These are phyloP conservation scores for Scaptomyza hsui DNA, from an alignment of 1,140 invertebrate species.

Conservation along the genomic window DNA sequence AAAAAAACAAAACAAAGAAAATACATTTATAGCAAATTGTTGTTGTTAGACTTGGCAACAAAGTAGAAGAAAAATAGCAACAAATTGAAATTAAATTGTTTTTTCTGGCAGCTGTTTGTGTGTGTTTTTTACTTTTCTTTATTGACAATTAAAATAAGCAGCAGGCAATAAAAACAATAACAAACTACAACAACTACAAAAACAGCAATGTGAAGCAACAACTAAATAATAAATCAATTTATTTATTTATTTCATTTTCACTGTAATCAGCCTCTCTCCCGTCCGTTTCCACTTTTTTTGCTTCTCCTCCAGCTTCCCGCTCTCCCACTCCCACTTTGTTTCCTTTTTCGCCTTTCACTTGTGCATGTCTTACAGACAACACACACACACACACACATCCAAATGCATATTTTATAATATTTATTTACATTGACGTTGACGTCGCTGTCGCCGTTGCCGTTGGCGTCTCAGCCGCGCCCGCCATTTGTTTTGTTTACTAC, in stretches of 20 bases:
- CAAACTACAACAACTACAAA: constrained; percentile 2
- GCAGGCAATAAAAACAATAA: constrained; percentile 26
- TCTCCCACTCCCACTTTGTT: constrained; percentile 32
- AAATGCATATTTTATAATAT: constrained; percentile 67
- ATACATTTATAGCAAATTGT: not conserved
- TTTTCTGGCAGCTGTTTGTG: constrained; percentile 28
- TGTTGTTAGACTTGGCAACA: constrained; percentile 7
- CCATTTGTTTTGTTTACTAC: constrained; percentile 54
- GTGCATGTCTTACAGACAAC: constrained; percentile 37
- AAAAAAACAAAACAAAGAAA: constrained; percentile 3
- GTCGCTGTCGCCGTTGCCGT: constrained; percentile 13
- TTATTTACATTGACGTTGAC: constrained; percentile 62
- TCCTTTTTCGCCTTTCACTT: constrained; percentile 58
- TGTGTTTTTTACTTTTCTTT: constrained; percentile 22
- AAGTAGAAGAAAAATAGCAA: constrained; percentile 4
- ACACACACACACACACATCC: constrained; percentile 20
- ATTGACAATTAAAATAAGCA: constrained; percentile 42
- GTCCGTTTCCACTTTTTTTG: not conserved
- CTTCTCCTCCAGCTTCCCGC: constrained; percentile 5
- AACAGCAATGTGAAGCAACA: constrained; percentile 18
- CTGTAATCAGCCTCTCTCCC: constrained; percentile 31
- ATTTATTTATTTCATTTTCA: constrained; percentile 72
- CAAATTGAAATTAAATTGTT: constrained; percentile 41
- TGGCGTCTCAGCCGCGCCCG: constrained; percentile 41
- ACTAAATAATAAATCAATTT: constrained; percentile 59